phyloP scores from a whole-genome alignment of 2,113 vertebrate genomes.

The Neogale vison region DNA sequence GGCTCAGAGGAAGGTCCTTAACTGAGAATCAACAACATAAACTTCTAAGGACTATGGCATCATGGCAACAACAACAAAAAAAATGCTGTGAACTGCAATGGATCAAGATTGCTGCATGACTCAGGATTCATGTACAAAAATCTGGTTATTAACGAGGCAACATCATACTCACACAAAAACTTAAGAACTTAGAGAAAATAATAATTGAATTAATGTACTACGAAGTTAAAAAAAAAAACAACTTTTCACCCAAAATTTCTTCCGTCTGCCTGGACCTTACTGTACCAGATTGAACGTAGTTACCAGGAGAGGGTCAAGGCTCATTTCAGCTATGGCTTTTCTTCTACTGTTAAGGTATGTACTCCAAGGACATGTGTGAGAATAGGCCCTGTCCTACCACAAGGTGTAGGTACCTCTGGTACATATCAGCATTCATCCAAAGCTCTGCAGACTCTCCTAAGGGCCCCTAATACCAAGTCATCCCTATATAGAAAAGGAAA shows the following conservation, averaged over 20 bases:
- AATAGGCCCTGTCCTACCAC: not conserved
- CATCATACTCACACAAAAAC: not conserved
- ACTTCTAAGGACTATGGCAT: not conserved
- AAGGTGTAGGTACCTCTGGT: not conserved
- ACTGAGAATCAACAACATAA: not conserved
- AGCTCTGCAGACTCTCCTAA: not conserved
- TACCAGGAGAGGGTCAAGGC: not conserved
- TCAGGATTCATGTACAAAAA: not conserved
- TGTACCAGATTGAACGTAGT: not conserved
- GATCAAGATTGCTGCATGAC: not conserved
- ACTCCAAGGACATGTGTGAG: not conserved
- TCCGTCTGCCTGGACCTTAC: not conserved
- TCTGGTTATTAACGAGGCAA: not conserved
- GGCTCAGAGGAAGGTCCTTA: not conserved
- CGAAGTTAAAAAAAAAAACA: not conserved
- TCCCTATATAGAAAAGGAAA: not conserved
- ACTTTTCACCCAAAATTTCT: not conserved
- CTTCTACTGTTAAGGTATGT: not conserved
- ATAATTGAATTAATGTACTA: not conserved
- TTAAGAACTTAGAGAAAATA: not conserved
- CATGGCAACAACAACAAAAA: not conserved
- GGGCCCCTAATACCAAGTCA: not conserved
- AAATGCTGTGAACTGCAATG: not conserved
- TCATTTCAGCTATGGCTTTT: not conserved
- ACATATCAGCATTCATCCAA: not conserved